phyloP scores from a whole-genome alignment of 2,113 vertebrate species.

The Tenebrosternarchus preto region DNA sequence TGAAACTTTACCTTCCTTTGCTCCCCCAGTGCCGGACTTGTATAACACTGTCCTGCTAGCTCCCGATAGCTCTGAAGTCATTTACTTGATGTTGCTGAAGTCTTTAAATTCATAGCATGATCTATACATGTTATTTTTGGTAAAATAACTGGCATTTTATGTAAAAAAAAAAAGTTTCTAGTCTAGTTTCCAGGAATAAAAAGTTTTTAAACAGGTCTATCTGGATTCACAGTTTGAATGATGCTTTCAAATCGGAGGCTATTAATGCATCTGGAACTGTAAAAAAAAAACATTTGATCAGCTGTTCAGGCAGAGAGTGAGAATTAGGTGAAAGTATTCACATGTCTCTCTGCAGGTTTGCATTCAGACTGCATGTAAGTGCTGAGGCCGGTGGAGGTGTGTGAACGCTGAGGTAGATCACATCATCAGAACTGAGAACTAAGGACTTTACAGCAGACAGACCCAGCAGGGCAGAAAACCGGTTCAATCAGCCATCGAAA shows the following conservation, averaged over 20 bases:
- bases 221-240: background rate
- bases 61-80: background rate
- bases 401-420: background rate
- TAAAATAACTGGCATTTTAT: background rate
- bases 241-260: background rate
- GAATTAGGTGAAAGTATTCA: background rate
- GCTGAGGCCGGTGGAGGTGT: background rate
- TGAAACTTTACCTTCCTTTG: background rate
- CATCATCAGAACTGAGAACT: background rate
- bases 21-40: constrained; percentile 12
- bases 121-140: constrained; percentile 21
- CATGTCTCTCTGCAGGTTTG: background rate
- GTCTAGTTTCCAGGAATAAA: no score
- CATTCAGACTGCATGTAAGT: background rate
- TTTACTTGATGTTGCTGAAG: constrained; percentile 20
- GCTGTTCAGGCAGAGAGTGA: background rate
- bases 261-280: no score
- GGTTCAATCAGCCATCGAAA: background rate
- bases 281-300: no score
- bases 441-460: background rate
- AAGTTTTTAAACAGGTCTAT: no score
- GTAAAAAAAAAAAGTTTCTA: no score
- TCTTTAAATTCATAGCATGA: background rate
- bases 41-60: background rate
- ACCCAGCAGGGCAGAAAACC: background rate